Evolutionary conservation across 2,888 invertebrate species (phyloP).

Genomic region (Altica lythri): DNA sequence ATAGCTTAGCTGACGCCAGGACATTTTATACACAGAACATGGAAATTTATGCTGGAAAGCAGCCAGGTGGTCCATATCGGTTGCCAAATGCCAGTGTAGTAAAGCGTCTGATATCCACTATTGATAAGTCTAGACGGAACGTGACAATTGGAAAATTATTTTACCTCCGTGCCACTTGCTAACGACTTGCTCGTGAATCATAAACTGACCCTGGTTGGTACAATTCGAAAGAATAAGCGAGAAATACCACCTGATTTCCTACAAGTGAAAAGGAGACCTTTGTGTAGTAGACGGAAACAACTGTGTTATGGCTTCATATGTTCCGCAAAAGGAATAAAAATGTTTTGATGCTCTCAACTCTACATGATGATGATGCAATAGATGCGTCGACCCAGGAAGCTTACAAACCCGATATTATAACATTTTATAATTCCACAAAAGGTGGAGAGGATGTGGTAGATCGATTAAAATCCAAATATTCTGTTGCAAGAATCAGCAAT

Average conservation of each 20-base stretch:
- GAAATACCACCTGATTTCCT: too few species aligned
- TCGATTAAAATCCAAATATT: conserved; percentile 43
- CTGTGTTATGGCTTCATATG: too few species aligned
- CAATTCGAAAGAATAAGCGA: conserved; percentile 41
- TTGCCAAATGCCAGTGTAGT: conserved; percentile 33
- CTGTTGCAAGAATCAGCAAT: conserved; percentile 38
- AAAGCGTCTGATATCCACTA: conserved; percentile 25
- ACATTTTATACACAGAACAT: conserved; percentile 42
- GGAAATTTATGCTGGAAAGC: conserved; percentile 43
- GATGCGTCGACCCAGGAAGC: conserved; percentile 12
- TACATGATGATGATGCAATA: conserved; percentile 28
- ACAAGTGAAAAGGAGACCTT: too few species aligned
- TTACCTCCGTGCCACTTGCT: conserved; percentile 26
- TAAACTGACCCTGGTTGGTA: conserved; percentile 38
- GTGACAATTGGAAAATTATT: conserved; percentile 39
- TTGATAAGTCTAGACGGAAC: conserved; percentile 34
- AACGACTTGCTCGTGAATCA: conserved; percentile 27
- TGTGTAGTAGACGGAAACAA: too few species aligned
- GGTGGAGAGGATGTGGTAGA: conserved; percentile 45
- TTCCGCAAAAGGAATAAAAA: too few species aligned
- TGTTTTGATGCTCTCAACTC: conserved; percentile 37
- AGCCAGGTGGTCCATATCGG: conserved; percentile 39
- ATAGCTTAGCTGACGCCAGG: conserved; percentile 39
- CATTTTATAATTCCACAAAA: conserved; percentile 42
- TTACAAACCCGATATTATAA: conserved; percentile 39